Evolutionary conservation across 2,888 invertebrate genomes (phyloP).

Genomic region (Marasmarcha lunaedactyla): DNA sequence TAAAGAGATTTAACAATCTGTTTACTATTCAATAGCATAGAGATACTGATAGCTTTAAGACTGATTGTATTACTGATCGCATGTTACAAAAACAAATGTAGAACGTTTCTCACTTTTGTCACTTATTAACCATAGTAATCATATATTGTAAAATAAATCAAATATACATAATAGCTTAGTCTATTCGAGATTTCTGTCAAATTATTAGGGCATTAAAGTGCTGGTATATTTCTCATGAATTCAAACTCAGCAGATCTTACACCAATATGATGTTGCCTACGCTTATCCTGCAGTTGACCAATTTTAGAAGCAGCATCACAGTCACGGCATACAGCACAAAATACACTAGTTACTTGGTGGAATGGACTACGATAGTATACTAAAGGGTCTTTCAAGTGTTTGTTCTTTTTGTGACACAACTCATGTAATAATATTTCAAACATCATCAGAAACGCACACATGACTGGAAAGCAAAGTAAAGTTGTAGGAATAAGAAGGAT

Average conservation of each 20-base stretch:
- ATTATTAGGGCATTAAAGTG: no score
- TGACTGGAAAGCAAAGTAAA: conserved; percentile 65
- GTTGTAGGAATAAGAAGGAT: conserved; percentile 72
- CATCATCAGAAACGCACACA: conserved; percentile 58
- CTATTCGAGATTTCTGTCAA: no score
- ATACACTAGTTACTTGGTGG: conserved; percentile 75
- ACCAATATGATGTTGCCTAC: conserved; percentile 37
- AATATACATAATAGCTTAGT: no score
- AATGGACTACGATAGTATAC: conserved; percentile 78
- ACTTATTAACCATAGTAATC: no score
- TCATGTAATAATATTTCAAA: conserved; percentile 75
- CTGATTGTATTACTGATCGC: no score
- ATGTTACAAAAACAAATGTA: no score
- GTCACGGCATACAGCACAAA: conserved; percentile 76
- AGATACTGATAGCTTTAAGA: no score
- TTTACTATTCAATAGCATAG: no score
- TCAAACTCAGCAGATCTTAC: not conserved
- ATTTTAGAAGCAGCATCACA: conserved; percentile 73
- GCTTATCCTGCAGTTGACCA: conserved; percentile 74
- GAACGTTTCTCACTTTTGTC: no score
- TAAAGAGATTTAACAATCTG: no score
- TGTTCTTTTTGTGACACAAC: conserved; percentile 78
- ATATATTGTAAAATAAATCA: no score
- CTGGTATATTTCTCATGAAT: not conserved
- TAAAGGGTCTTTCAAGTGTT: conserved; percentile 61